phyloP scores from a whole-genome alignment of 2,888 invertebrate species.

The Acronicta psi region DNA sequence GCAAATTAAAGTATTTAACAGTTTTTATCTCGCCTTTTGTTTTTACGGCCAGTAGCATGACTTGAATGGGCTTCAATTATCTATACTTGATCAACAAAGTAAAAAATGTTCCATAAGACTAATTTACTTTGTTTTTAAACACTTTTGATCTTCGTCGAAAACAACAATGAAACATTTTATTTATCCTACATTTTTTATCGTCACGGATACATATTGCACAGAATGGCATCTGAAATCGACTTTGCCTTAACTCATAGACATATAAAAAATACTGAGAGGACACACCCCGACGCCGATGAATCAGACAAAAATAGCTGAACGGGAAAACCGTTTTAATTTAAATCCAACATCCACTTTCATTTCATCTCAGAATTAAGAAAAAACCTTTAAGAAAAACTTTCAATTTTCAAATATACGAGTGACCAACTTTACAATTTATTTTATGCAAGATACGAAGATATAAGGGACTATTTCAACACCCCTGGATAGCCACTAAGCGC shows the following conservation, averaged over 20 bases:
- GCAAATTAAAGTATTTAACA: not conserved
- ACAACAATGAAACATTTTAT: not conserved
- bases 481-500: no score
- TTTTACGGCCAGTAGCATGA: not conserved
- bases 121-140: not conserved
- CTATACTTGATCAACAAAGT: not conserved
- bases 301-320: slow-evolving; percentile 1
- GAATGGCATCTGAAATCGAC: slow-evolving; percentile 1
- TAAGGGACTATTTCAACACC: no score
- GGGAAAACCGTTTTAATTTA: not conserved
- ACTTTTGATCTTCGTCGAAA: not conserved
- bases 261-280: slow-evolving; percentile 7
- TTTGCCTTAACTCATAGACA: slow-evolving; percentile 33
- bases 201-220: not conserved
- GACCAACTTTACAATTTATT: no score
- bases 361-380: not conserved
- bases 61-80: not conserved
- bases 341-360: not conserved
- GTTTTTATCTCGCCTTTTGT: not conserved
- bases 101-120: not conserved
- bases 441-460: no score
- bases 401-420: no score
- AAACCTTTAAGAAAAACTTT: no score
- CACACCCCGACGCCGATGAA: slow-evolving; percentile 20
- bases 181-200: not conserved